Evolutionary conservation across 1,140 invertebrate species (phyloP).

Genomic region (Zaprionus inermis): DNA sequence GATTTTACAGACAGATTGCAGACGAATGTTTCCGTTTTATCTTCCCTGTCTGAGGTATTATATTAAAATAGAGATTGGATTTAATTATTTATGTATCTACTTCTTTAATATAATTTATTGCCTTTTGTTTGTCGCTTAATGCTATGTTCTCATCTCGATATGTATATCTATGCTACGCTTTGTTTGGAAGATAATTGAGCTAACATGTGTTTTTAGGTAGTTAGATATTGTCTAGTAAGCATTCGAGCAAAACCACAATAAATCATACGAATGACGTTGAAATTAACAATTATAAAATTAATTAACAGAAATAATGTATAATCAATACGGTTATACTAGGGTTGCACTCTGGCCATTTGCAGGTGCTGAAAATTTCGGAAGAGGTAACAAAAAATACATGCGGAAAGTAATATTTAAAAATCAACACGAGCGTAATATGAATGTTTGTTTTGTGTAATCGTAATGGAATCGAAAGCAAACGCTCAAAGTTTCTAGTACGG

Average conservation of each 20-base stretch:
- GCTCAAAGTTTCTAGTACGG: slow-evolving; percentile 27
- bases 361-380: slow-evolving; percentile 37
- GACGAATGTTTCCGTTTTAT: slow-evolving; percentile 52
- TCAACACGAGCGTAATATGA: slow-evolving; percentile 74
- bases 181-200: slow-evolving; percentile 76
- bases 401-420: slow-evolving; percentile 78
- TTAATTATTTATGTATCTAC: slow-evolving; percentile 45
- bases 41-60: slow-evolving; percentile 26
- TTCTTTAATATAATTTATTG: slow-evolving; percentile 74
- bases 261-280: slow-evolving; percentile 47
- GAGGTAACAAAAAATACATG: slow-evolving; percentile 77
- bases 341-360: neutral
- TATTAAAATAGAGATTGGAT: neutral
- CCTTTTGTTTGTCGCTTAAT: slow-evolving; percentile 71
- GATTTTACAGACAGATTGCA: slow-evolving; percentile 45
- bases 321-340: slow-evolving; percentile 27
- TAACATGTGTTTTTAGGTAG: slow-evolving; percentile 53
- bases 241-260: slow-evolving; percentile 71
- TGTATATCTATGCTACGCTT: slow-evolving; percentile 71
- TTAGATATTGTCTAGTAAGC: slow-evolving; percentile 51
- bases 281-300: slow-evolving; percentile 47
- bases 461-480: slow-evolving; percentile 72
- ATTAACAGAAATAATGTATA: slow-evolving; percentile 46
- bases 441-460: slow-evolving; percentile 67
- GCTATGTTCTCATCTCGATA: slow-evolving; percentile 65